Base-by-base conservation (phyloP, 2,888 invertebrate genomes). In the Patella pellucida region DNA sequence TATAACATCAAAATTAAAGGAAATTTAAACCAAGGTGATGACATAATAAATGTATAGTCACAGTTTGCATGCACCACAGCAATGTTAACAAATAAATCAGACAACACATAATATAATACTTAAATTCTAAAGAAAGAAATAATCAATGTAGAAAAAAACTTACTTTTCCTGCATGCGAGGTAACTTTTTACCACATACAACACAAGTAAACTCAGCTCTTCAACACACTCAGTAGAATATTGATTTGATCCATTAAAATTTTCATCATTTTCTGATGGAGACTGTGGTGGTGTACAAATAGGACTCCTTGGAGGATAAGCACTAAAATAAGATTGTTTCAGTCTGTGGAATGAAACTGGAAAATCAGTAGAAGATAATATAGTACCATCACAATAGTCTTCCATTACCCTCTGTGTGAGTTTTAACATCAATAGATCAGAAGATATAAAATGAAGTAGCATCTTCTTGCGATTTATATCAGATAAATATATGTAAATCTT, bases 161-260 rank as follows among this genome's bases (percentile, higher is more conserved):
- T 78, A 85, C 85, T 80, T 73, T 82, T 78, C 15, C 77, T 76
- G 71, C 81, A 83, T n/a, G 76, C 74, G 3, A 84, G 72, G 70
- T 83, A 84, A 62, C 82, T 82, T 69, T 81, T 77, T 1, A 81
- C 69, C 15, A 78, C 76, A 67, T 77, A 79, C 72, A 81, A 84
- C 31, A 83, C 69, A n/a, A 85, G 71, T 79, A 85, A 81, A 9
- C 78, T 77, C 41, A 85, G 71, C 72, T 85, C 85, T 72, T 85
- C 84, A 19, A 82, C 77, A 67, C 80, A 76, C 9, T 75, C 77
- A 7, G 79, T 50, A 23, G 81, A 69, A 52, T 77, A 80, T 23
- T 69, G 73, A 56, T 72, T 67, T 16, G 56, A 19, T 16, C 52
- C 52, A 15, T n/a, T 19, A 9, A 23, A 62, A 69, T 73, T 71